phyloP scores from a whole-genome alignment of 30 jellyfish, hydroid and myxozoan species.

The Mastigias papua region DNA sequence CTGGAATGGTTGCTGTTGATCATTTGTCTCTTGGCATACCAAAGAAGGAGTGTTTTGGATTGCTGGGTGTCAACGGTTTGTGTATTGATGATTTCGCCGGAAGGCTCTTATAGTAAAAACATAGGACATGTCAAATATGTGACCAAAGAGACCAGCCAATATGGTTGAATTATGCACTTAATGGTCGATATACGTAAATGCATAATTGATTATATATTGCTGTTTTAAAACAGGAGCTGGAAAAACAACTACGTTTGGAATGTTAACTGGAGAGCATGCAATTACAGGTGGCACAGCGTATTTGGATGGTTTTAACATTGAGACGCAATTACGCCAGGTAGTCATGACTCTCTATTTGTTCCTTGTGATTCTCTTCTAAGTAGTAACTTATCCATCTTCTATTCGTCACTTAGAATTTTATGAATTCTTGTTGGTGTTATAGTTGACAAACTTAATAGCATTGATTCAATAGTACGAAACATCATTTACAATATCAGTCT shows the following conservation, averaged over 20 bases:
- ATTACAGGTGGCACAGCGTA: slow-evolving; percentile 94
- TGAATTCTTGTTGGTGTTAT: too few relatives aligned
- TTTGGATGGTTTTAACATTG: slow-evolving; percentile 86
- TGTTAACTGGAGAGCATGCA: slow-evolving; percentile 95
- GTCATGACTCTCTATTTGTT: neutral
- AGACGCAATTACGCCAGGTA: slow-evolving; percentile 62
- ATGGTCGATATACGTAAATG: too few relatives aligned
- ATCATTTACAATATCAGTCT: too few relatives aligned
- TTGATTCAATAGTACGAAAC: too few relatives aligned
- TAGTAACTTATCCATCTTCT: neutral
- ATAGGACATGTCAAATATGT: too few relatives aligned
- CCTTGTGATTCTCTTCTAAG: neutral
- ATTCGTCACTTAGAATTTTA: too few relatives aligned
- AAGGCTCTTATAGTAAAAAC: too few relatives aligned
- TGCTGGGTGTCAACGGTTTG: slow-evolving; percentile 95
- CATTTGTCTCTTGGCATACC: slow-evolving; percentile 90
- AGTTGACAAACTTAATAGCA: too few relatives aligned
- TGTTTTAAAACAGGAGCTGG: slow-evolving; percentile 83
- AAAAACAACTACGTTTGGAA: slow-evolving; percentile 95
- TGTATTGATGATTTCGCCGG: too few relatives aligned
- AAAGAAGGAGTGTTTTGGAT: slow-evolving; percentile 94
- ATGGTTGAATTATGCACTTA: too few relatives aligned
- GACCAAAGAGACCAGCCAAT: neutral
- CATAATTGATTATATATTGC: too few relatives aligned
- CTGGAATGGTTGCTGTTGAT: slow-evolving; percentile 93